phyloP scores from a whole-genome alignment of 2,113 vertebrate genomes.

The Pimephales promelas region DNA sequence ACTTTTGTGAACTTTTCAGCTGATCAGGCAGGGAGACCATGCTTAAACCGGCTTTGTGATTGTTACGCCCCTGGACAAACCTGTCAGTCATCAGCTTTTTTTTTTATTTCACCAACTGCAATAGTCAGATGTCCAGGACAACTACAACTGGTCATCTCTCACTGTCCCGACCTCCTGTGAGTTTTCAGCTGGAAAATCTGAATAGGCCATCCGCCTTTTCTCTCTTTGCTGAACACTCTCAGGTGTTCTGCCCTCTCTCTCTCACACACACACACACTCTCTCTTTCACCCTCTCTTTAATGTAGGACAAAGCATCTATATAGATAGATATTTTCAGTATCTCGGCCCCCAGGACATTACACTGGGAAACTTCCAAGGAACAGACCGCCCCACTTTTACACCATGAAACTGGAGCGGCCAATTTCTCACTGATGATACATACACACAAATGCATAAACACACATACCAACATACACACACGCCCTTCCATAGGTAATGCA shows the following conservation, averaged over 20 bases:
- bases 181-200: background rate
- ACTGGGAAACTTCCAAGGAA: slow-evolving; percentile 84
- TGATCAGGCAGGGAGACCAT: background rate
- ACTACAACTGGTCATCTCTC: background rate
- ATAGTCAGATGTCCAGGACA: background rate
- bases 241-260: slow-evolving; percentile 57
- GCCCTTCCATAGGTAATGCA: background rate
- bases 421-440: slow-evolving; percentile 66
- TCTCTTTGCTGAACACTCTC: slow-evolving; percentile 44
- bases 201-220: slow-evolving; percentile 1
- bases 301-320: slow-evolving; percentile 78
- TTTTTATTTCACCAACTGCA: background rate
- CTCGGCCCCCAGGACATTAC: slow-evolving; percentile 79
- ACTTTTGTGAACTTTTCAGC: background rate
- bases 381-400: slow-evolving; percentile 80
- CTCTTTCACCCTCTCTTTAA: slow-evolving; percentile 62
- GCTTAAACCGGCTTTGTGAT: background rate
- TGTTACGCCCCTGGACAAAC: background rate
- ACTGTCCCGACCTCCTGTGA: background rate
- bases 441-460: slow-evolving; percentile 46
- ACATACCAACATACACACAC: slow-evolving; percentile 46
- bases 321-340: slow-evolving; percentile 81
- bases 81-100: background rate
- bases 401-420: slow-evolving; percentile 77
- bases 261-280: slow-evolving; percentile 29